phyloP scores from a whole-genome alignment of 92 coral and sea anemone genomes.

The Bergia sp. region DNA sequence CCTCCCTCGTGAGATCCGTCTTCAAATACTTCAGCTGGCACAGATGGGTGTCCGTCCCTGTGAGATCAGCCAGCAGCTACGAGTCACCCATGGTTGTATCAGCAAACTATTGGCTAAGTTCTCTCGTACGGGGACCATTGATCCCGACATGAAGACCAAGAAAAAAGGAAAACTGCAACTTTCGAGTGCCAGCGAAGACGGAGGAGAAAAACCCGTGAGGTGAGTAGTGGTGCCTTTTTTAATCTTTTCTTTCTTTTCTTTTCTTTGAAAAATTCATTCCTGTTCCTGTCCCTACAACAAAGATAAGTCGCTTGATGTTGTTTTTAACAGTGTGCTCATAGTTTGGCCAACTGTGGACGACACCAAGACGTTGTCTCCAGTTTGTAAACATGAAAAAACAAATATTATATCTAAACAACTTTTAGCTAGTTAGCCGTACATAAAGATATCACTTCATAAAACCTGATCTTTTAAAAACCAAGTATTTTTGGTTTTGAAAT shows the following conservation, averaged over 20 bases:
- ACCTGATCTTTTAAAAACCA: too few relatives aligned
- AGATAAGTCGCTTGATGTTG: neutral
- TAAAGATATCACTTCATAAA: too few relatives aligned
- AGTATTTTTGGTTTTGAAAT: too few relatives aligned
- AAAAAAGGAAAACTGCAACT: conserved; percentile 68
- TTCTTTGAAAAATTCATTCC: neutral
- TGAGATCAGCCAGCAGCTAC: conserved; percentile 87
- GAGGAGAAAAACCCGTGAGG: conserved; percentile 65
- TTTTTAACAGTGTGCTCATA: too few relatives aligned
- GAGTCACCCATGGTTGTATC: conserved; percentile 92
- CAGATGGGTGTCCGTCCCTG: conserved; percentile 88
- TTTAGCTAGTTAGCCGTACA: too few relatives aligned
- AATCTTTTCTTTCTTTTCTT: neutral
- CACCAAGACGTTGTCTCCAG: too few relatives aligned
- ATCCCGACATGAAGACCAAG: conserved; percentile 77
- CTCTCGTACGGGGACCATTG: conserved; percentile 79
- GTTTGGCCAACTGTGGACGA: too few relatives aligned
- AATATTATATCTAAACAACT: too few relatives aligned
- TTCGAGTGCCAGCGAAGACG: conserved; percentile 48
- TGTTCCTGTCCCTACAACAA: neutral
- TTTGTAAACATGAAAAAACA: too few relatives aligned
- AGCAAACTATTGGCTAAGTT: conserved; percentile 85
- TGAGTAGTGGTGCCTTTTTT: neutral
- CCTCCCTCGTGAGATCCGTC: conserved; percentile 73
- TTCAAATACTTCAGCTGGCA: conserved; percentile 75